Evolutionary conservation across 2,888 invertebrate species (phyloP), one percentile per base, ranked within the genome.

Genomic region (Dasypolia templi): DNA sequence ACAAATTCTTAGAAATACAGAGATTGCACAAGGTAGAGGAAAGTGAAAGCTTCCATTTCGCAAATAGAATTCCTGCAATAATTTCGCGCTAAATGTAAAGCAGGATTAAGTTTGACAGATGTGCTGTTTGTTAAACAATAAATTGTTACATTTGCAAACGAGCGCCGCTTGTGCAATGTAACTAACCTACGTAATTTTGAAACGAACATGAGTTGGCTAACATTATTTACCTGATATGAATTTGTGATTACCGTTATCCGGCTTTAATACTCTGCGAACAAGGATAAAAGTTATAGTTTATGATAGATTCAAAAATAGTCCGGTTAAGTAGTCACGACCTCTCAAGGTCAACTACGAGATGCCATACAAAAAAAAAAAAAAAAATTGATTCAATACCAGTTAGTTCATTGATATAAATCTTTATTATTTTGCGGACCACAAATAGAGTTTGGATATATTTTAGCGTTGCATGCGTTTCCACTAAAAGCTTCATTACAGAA

Each of bases 111-210:
- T 66, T 74, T 66, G 73, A 74, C 66, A 79, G 66, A 66, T 79
- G 51, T 55, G 65, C 53, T 64, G 55, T 72, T 81, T 68, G 55
- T 65, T 79, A 42, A 42, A 68, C 49, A 55, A 69, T 72, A 80
- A 76, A 77, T 81, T 72, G 44, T 53, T 53, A 65, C 55, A 72
- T 81, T 80, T 81, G 82, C 65, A 72, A 76, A 59, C 63, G 39
- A 32, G 56, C 12, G 44, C 19, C 19, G 59, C 51, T 64, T 68
- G 67, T 59, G 64, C 72, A 67, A 64, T 61, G 32, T 51, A 39
- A 59, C 35, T 35, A 35, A 67, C 32, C 55, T 59, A 56, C 49
- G 59, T 64, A 55, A 67, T 61, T 72, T 77, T 77, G 63, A 65
- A 77, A 68, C 39, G 32, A 68, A 56, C 51, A 61, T 63, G n/a